Evolutionary conservation across 2,888 invertebrate species (phyloP), one percentile per base, ranked within the genome.

Genomic region (Peribatodes rhomboidaria): DNA sequence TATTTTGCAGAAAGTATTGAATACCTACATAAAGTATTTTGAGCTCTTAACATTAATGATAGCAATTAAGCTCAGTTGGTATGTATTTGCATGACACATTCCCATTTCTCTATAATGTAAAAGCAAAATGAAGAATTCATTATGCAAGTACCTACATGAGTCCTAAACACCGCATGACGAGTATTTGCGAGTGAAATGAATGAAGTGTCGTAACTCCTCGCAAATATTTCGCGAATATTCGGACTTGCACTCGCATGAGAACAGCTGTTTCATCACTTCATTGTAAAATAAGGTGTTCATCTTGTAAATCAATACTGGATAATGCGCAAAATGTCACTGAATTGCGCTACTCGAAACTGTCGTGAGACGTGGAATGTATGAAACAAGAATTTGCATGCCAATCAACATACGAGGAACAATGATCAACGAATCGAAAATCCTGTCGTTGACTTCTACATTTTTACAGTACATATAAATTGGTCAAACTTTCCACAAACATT

Each of bases 311-410:
- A 90, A 92, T 92, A 92, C 87, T 81, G 67, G 84, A 85, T 85
- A 90, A 85, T 93, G 92, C 92, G 92, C 92, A 92, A 92, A 92
- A 90, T 91, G 89, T 87, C 87, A 87, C 83, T 79, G 83, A 90
- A 90, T 87, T 90, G 90, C 86, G 89, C 86, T 88, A 85, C 76
- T 74, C 76, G 73, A 81, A 79, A 83, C 69, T 73, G 76, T 80
- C 73, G 73, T 77, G 74, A 77, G 82, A 82, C 74, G 71, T 78
- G 74, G 76, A 80, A 78, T 77, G 74, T 73, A 78, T 78, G 77
- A 78, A 81, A 78, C 73, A 76, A 81, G 79, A 83, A 87, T 88
- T 83, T 85, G 80, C 83, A 88, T 81, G 81, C 80, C 84, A 86
- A 87, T 87, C 82, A 85, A 81, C 79, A 77, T 79, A 76, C 74